Evolutionary conservation across 2,113 vertebrate species (phyloP).

Genomic region (Hassar affinis): DNA sequence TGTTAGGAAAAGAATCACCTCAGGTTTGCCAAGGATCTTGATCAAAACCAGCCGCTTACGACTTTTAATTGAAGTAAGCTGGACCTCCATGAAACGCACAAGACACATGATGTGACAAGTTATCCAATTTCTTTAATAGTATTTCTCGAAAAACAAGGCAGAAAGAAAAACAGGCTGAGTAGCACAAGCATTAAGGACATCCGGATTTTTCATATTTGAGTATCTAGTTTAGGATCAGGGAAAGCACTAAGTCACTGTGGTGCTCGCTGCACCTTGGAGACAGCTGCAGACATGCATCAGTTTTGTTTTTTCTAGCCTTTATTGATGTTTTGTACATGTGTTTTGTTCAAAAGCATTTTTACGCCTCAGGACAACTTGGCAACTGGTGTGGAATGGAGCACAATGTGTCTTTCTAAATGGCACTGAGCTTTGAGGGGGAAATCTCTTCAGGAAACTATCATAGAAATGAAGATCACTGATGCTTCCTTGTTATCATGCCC

Average conservation of each 20-base stretch:
- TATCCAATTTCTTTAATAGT: conserved; percentile 74
- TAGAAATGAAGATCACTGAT: conserved; percentile 21
- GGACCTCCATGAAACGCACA: conserved; percentile 77
- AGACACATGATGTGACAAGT: conserved; percentile 76
- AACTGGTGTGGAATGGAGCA: conserved; percentile 38
- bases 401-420: conserved; percentile 45
- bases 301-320: conserved; percentile 23
- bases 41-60: conserved; percentile 75
- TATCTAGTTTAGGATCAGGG: conserved; percentile 29
- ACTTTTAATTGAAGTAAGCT: conserved; percentile 80
- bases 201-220: conserved; percentile 49
- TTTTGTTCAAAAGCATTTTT: conserved; percentile 43
- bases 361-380: conserved; percentile 46
- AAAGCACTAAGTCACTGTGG: conserved; percentile 29
- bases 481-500: conserved; percentile 20
- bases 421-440: conserved; percentile 22
- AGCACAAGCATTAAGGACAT: conserved; percentile 42
- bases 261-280: conserved; percentile 35
- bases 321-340: conserved; percentile 43
- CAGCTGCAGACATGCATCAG: conserved; percentile 44
- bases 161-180: conserved; percentile 40
- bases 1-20: conserved; percentile 81
- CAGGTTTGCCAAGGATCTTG: conserved; percentile 72
- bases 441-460: conserved; percentile 36
- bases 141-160: conserved; percentile 64